Percentiles rank a stretch among this genome's conserved stretches.
These are phyloP conservation scores for Anarrhichthys ocellatus DNA, from an alignment of 2,113 vertebrate genomes.

Conservation along the genomic window DNA sequence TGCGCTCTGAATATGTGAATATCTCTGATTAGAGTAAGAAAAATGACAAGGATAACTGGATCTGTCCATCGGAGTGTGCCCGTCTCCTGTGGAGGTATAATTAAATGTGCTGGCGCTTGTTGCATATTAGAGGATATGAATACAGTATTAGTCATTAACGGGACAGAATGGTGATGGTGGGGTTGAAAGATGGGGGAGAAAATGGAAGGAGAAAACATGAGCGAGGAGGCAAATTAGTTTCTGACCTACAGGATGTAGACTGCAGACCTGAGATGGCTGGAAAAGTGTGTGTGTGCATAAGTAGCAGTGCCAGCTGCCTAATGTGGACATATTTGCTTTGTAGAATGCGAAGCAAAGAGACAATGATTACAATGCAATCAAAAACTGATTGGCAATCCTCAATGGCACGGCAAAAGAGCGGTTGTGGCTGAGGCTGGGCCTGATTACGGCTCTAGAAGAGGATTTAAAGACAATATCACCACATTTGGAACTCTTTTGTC, in stretches of 20 bases:
- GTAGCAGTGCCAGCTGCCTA: constrained; percentile 62
- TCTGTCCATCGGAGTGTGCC: not conserved
- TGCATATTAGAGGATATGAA: constrained; percentile 37
- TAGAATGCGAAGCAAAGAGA: constrained; percentile 41
- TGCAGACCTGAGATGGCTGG: constrained; percentile 31
- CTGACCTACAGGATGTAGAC: constrained; percentile 42
- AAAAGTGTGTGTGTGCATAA: constrained; percentile 13
- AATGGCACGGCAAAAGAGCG: constrained; percentile 12
- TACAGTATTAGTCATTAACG: constrained; percentile 38
- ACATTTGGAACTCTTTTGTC: constrained; percentile 27
- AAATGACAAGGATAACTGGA: constrained; percentile 19
- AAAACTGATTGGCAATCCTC: constrained; percentile 50
- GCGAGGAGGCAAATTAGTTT: constrained; percentile 53
- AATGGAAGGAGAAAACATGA: constrained; percentile 26
- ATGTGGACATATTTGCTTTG: constrained; percentile 61
- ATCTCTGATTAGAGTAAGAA: constrained; percentile 15
- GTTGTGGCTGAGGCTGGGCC: constrained; percentile 18
- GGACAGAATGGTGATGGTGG: not conserved
- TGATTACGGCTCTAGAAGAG: constrained; percentile 42
- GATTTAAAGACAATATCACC: constrained; percentile 14
- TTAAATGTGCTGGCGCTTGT: constrained; percentile 46
- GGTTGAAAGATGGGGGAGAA: constrained; percentile 31
- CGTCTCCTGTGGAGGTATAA: constrained; percentile 29
- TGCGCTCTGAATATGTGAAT: constrained; percentile 11
- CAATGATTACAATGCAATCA: constrained; percentile 70